A percentile compares a stretch with the other conserved stretches of the same genome.
phyloP scores from a whole-genome alignment of 2,888 invertebrate species.

The Macropis europaea region DNA sequence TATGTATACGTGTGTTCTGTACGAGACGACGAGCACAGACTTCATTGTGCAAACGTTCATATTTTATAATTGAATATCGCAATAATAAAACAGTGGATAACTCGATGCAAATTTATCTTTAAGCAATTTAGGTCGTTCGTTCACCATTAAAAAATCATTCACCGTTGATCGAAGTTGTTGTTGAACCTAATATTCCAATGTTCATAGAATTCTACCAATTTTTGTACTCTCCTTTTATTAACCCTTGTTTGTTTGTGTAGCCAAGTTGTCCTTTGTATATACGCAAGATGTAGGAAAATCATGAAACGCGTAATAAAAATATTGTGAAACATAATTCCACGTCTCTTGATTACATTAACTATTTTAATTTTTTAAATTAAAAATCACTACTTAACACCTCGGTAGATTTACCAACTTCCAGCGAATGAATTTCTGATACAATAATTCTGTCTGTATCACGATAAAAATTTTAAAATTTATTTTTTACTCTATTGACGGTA shows the following conservation, averaged over 20 bases:
- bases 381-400: too few relatives aligned
- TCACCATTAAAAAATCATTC: neutral
- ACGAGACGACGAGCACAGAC: constrained; percentile 12
- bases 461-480: too few relatives aligned
- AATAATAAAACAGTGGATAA: constrained; percentile 9
- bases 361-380: neutral
- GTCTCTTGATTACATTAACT: neutral
- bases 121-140: neutral
- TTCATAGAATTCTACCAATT: neutral
- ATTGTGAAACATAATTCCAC: constrained; percentile 1
- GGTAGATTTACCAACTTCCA: too few relatives aligned
- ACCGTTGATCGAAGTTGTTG: neutral
- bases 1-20: constrained; percentile 34
- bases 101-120: neutral
- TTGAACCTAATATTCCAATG: neutral
- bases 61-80: constrained; percentile 32
- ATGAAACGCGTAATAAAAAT: constrained; percentile 49
- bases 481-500: neutral
- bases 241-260: constrained; percentile 3
- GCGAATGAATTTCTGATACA: too few relatives aligned
- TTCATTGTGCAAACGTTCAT: constrained; percentile 22
- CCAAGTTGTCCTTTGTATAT: constrained; percentile 48
- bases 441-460: neutral
- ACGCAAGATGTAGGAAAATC: constrained; percentile 32
- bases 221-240: constrained; percentile 21